These are phyloP conservation scores for Varroa destructor DNA, from an alignment of 1,140 invertebrate genomes.

Conservation along the genomic window DNA sequence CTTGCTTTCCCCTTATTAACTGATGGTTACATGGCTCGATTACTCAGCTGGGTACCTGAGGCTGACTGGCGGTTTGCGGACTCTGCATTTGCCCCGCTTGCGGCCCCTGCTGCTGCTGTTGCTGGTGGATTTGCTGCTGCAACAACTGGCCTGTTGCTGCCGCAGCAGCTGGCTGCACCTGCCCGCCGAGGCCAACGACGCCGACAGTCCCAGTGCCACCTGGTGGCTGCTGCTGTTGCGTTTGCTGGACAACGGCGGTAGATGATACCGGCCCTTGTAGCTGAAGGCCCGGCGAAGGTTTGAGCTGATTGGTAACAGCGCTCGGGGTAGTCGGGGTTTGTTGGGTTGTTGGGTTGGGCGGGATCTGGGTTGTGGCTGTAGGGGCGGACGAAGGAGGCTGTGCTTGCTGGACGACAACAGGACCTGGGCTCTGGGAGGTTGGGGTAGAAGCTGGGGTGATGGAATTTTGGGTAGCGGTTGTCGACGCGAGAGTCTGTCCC, in stretches of 20 bases:
- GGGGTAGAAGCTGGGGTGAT: no score
- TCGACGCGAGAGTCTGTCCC: no score
- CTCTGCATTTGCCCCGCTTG: neutral
- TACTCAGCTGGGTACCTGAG: constrained; percentile 28
- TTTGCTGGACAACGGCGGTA: neutral
- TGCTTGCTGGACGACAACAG: no score
- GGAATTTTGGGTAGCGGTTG: no score
- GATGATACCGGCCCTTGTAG: constrained; percentile 30
- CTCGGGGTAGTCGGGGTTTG: constrained; percentile 29
- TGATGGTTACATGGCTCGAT: no score
- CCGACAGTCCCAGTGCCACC: constrained; percentile 18
- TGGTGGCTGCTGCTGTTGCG: constrained; percentile 38
- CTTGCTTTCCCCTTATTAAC: no score
- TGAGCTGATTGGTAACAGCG: constrained; percentile 30
- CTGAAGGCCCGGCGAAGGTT: constrained; percentile 28
- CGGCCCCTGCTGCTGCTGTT: constrained; percentile 33
- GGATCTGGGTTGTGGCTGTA: no score
- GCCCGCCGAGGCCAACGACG: no score
- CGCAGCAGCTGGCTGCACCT: constrained; percentile 33
- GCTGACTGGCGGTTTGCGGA: constrained; percentile 11
- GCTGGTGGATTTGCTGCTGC: constrained; percentile 32
- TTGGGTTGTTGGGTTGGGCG: neutral
- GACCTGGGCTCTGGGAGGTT: no score
- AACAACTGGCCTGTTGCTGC: constrained; percentile 32
- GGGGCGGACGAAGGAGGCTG: no score